Conservation (phyloP, 2,888 invertebrate species). For the Drosophila sordidula region DNA sequence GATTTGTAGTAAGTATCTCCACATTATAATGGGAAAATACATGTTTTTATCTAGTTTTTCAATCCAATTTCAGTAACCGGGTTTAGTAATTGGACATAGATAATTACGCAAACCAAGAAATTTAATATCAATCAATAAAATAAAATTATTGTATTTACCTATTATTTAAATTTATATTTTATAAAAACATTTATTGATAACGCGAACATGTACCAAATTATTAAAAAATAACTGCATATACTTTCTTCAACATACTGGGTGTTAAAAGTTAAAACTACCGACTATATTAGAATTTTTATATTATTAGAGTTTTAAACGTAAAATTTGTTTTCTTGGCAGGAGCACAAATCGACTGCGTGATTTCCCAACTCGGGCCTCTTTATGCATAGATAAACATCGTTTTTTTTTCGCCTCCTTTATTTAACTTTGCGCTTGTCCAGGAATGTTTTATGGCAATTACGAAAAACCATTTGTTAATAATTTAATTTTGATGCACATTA, state of each 20-base stretch:
- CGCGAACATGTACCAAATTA: not conserved
- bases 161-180: slow-evolving; percentile 10
- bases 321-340: not conserved
- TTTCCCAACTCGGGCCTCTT: no score
- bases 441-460: not conserved
- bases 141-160: not conserved
- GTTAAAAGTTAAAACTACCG: not conserved
- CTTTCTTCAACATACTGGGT: not conserved
- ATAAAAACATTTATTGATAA: not conserved
- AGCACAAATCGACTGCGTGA: not conserved
- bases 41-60: not conserved
- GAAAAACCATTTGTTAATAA: not conserved
- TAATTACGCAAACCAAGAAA: not conserved
- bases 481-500: not conserved
- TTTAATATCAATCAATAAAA: not conserved
- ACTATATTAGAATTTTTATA: not conserved
- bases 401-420: not conserved
- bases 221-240: not conserved
- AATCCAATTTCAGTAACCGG: slow-evolving; percentile 34
- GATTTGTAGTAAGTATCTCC: slow-evolving; percentile 93
- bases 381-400: not conserved
- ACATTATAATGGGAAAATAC: not conserved
- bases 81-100: not conserved
- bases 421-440: not conserved
- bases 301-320: not conserved